Base-by-base conservation (phyloP, 2,797 vertebrate genomes). In the Propithecus deckenii region DNA sequence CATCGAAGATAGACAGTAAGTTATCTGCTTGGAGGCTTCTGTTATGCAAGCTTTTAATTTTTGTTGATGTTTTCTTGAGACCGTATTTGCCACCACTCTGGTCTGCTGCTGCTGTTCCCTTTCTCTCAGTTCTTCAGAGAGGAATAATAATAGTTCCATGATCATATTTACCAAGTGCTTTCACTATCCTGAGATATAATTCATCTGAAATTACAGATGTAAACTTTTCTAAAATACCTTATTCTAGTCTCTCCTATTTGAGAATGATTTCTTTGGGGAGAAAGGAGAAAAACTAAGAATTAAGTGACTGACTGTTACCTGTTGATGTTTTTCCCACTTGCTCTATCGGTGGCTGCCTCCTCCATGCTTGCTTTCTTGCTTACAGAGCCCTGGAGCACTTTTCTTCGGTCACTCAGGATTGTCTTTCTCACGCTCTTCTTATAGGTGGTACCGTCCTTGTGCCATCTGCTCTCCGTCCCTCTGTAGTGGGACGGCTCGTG, bases 401-500 rank as follows among this genome's bases (percentile, higher is more conserved):
- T 55, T 25, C 69, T 48, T 5, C 3, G 0, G 28, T 41, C 23
- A n/a, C 32, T 84, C 32, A 10, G 15, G 17, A 1, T n/a, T 5
- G 48, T 35, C 43, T 78, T 61, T 17, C n/a, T 63, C n/a, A 4
- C 14, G 6, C 4, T 17, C 2, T 61, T 52, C 61, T 48, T 30
- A 12, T 7, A 1, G 13, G 32, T 30, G 30, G n/a, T 13, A 5
- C 2, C 12, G 57, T 84, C 43, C n/a, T 72, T 4, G 65, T 43
- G 50, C 20, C 28, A 17, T 80, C 79, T 41, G 28, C 30, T 28
- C 30, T 32, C 14, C 6, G 7, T 12, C 74, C 57, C 30, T 25
- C 28, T 28, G 55, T 52, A 13, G 14, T 0, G 4, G 8, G 22
- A 25, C 1, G 5, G 23, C 23, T 75, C 7, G 0, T 20, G 4